Percentiles rank a stretch among this genome's conserved stretches.
Evolutionary conservation across 2,797 vertebrate species (phyloP).

Genomic region (Phoxinus dragarum): DNA sequence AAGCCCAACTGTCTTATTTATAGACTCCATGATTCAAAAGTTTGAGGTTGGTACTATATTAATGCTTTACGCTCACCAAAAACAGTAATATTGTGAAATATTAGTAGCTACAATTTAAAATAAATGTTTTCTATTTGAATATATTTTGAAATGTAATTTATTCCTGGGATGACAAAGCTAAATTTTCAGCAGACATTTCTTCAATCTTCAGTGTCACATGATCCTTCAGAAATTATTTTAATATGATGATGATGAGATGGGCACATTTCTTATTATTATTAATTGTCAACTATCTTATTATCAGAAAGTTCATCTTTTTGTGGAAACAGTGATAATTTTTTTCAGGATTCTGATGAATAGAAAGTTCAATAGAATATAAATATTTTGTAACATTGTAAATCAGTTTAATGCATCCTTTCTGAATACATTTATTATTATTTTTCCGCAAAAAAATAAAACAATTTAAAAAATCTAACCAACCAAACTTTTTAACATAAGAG

Average conservation of each 20-base stretch:
- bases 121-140: neutral
- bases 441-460: neutral
- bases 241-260: neutral
- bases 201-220: neutral
- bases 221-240: neutral
- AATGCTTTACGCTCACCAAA: neutral
- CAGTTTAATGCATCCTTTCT: neutral
- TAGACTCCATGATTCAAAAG: neutral
- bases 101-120: neutral
- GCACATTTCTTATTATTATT: neutral
- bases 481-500: neutral
- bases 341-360: neutral
- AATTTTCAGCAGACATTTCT: neutral
- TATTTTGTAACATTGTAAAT: neutral
- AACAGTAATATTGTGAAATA: neutral
- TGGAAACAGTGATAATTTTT: neutral
- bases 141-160: neutral
- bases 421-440: neutral
- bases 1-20: neutral
- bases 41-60: neutral
- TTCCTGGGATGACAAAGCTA: neutral
- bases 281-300: neutral
- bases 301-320: neutral
- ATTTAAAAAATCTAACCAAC: neutral
- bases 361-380: neutral